A percentile compares a stretch with the other conserved stretches of the same genome.
Conservation (phyloP, 2,797 vertebrate species). For the Craterocephalus amniculus region DNA sequence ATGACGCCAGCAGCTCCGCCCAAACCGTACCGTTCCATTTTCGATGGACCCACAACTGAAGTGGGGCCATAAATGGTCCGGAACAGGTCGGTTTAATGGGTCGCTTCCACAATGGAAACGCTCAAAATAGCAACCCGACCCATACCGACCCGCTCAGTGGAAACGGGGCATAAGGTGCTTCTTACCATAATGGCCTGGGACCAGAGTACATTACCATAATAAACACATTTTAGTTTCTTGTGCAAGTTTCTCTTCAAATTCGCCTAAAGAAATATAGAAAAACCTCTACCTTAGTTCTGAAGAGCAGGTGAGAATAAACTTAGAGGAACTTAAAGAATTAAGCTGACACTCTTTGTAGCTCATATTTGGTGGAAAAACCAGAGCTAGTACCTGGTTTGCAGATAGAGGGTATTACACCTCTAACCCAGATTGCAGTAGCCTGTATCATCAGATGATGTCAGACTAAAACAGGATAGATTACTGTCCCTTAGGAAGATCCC, state of each 20-base stretch:
- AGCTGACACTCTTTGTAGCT: not conserved
- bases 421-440: conserved; percentile 29
- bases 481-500: conserved; percentile 50
- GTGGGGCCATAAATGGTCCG: too few relatives aligned
- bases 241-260: not conserved
- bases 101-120: too few relatives aligned
- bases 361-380: not conserved
- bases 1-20: too few relatives aligned
- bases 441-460: conserved; percentile 45
- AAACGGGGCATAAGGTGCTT: too few relatives aligned
- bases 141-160: too few relatives aligned
- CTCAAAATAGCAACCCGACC: too few relatives aligned
- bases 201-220: not conserved
- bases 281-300: not conserved
- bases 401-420: conserved; percentile 6
- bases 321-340: not conserved
- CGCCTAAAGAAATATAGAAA: not conserved
- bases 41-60: too few relatives aligned
- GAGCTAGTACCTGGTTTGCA: not conserved
- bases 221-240: not conserved
- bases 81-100: too few relatives aligned
- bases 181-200: too few relatives aligned
- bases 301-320: not conserved
- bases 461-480: conserved; percentile 58
- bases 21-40: too few relatives aligned